These are phyloP conservation scores for Limnephilus lunatus DNA, from an alignment of 2,888 invertebrate genomes.

Conservation along the genomic window DNA sequence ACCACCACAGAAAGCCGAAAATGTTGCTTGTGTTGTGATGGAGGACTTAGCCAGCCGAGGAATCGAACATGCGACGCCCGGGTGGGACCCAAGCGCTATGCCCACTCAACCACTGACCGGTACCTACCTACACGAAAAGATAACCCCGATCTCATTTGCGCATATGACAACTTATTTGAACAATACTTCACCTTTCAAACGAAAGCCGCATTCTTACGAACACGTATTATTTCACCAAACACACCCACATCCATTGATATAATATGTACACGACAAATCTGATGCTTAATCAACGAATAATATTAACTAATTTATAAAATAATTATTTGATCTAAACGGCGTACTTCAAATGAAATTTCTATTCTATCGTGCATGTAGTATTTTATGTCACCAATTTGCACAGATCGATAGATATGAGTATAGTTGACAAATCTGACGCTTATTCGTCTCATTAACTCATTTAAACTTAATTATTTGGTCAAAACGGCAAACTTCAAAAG, in stretches of 20 bases:
- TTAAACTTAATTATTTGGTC: background rate
- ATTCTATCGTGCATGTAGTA: background rate
- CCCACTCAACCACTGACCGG: no score
- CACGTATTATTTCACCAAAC: background rate
- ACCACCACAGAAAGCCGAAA: no score
- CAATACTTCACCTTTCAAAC: background rate
- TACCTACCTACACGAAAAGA: background rate
- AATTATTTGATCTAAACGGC: background rate
- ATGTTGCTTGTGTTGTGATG: no score
- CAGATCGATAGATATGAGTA: background rate
- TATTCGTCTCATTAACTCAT: background rate
- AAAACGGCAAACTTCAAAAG: background rate
- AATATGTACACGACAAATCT: background rate
- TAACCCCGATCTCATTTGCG: background rate
- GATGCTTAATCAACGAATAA: background rate
- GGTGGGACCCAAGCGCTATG: no score
- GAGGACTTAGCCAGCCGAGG: no score
- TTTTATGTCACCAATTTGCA: background rate
- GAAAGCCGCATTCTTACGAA: background rate
- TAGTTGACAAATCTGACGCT: background rate
- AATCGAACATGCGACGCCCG: no score
- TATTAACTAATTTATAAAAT: background rate
- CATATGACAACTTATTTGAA: background rate
- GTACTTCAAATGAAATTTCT: background rate
- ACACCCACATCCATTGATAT: background rate